Base-by-base conservation (phyloP, 2,888 invertebrate species). In the Frankliniella fusca region DNA sequence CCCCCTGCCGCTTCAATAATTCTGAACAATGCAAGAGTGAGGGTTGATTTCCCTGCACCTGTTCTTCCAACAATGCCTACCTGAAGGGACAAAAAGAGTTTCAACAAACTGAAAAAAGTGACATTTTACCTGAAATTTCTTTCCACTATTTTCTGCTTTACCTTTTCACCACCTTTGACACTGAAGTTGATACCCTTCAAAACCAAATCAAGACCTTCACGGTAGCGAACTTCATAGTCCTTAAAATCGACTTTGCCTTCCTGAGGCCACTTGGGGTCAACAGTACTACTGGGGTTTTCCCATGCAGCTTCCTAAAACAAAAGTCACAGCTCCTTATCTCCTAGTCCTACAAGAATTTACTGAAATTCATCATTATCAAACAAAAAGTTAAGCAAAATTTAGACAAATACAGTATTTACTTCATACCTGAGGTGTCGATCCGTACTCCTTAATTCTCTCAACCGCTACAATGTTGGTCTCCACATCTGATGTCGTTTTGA, bases 401-500 rank as follows among this genome's bases (percentile, higher is more conserved):
- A 38, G 38, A 61, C n/a, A n/a, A 18, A 61, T 7, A 12, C 7
- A n/a, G n/a, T n/a, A 49, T 76, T 54, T 61, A 50, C 79, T 49
- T 54, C 86, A 86, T 85, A 91, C 92, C 87, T 93, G 95, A 81
- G 92, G 91, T 0, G 95, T 94, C 87, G 96, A 97, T 0, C 94
- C 93, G 87, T 98, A 99, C 87, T 99, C 98, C 87, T 97, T 97
- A 86, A 98, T 96, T 87, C 99, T 93, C 89, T 99, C 98, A 0
- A 98, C 97, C 3, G 98, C 96, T 0, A 98, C 98, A 86, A 98
- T 97, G 88, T 98, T 98, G 0, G 98, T 97, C 90, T 99, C 99
- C 80, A 99, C 94, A 87, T 98, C 98, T 1, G 97, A 96, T 0
- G 96, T 95, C 96, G 97, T 97, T 84, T 98, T 91, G 48, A 99